phyloP scores from a whole-genome alignment of 1,140 invertebrate species.

The Calycopis cecrops region DNA sequence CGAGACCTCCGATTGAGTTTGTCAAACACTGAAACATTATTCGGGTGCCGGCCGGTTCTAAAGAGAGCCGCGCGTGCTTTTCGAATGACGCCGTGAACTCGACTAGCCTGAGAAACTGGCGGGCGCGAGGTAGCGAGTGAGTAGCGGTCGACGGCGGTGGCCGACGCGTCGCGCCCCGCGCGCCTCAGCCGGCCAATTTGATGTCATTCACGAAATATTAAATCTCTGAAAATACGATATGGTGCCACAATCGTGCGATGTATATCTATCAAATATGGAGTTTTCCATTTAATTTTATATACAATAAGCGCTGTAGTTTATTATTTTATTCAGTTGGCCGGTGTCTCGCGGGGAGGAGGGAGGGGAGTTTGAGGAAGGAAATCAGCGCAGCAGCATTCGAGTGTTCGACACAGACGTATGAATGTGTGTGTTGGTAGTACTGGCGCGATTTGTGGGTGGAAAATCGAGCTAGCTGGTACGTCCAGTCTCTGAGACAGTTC shows the following conservation, averaged over 20 bases:
- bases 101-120: constrained; percentile 40
- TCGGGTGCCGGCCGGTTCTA: constrained; percentile 67
- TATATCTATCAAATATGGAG: neutral
- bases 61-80: constrained; percentile 65
- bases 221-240: constrained; percentile 58
- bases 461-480: constrained; percentile 45
- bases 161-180: constrained; percentile 31
- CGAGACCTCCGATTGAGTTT: constrained; percentile 72
- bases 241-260: constrained; percentile 24
- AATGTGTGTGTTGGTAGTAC: constrained; percentile 32
- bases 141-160: constrained; percentile 40
- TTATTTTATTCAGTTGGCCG: constrained; percentile 23
- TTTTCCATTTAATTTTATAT: neutral
- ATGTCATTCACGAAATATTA: constrained; percentile 59
- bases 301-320: too few relatives aligned
- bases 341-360: constrained; percentile 46
- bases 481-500: constrained; percentile 12
- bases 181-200: constrained; percentile 50
- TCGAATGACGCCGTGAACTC: constrained; percentile 63
- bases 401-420: constrained; percentile 40
- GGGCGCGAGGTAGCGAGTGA: constrained; percentile 41
- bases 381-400: constrained; percentile 58
- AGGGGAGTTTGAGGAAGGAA: constrained; percentile 54
- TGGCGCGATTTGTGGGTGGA: constrained; percentile 45
- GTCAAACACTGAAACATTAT: constrained; percentile 75